Base-by-base conservation (phyloP, 2,888 invertebrate species). In the Pycnomerus fuliginosus region DNA sequence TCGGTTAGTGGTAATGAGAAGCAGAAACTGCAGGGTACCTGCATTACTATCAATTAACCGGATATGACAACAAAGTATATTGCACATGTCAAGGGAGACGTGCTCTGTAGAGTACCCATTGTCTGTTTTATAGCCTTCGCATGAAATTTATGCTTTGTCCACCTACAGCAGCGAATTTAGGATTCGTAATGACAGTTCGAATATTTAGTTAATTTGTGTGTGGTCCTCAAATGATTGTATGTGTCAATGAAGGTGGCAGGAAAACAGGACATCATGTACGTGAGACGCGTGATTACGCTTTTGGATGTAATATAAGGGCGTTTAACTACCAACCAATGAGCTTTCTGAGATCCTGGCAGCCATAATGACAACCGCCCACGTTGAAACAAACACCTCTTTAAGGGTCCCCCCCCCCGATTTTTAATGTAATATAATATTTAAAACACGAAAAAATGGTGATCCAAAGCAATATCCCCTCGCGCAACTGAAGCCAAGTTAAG, bases 331-430 rank as follows among this genome's bases (percentile, higher is more conserved):
- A 50, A 55, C 61, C 59, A 61, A 61, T 61, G 50, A 51, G 53
- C 51, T 58, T 47, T 25, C 53, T 50, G 37, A 40, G 50, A 56
- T 37, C 40, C 35, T 36, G 58, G 53, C 56, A 55, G 60, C 60
- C 58, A 60, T 60, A 50, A 58, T 60, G 56, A 57, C 53, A 60
- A 52, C 56, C 58, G 58, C 60, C 60, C 53, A 56, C 55, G 48
- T 47, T 56, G 55, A 53, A 56, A 57, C 53, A 57, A 58, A 29
- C 23, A 33, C 32, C 39, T 8, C 28, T n/a, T n/a, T n/a, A n/a
- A n/a, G n/a, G n/a, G n/a, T n/a, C n/a, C n/a, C n/a, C n/a, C n/a
- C n/a, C n/a, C n/a, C n/a, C n/a, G n/a, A n/a, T n/a, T n/a, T n/a
- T n/a, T n/a, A n/a, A n/a, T n/a, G n/a, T n/a, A n/a, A n/a, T n/a